These are phyloP conservation scores for Urocyon cinereoargenteus DNA, from an alignment of 2,797 vertebrate genomes.

Conservation along the genomic window DNA sequence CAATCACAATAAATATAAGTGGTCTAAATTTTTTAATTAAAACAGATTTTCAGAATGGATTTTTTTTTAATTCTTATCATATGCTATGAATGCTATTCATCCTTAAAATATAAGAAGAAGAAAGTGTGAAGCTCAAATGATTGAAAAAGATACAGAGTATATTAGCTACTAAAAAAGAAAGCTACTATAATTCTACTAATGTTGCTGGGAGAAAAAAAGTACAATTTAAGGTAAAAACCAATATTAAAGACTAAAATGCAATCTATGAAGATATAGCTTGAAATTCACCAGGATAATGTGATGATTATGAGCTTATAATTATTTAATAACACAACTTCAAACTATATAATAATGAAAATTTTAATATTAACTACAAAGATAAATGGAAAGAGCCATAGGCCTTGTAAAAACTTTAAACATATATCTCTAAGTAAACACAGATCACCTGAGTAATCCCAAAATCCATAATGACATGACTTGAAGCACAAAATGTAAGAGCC, in stretches of 20 bases:
- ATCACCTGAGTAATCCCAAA: not conserved
- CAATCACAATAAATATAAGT: conserved; percentile 4
- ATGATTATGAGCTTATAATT: not conserved
- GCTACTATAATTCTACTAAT: not conserved
- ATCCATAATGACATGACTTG: not conserved
- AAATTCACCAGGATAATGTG: not conserved
- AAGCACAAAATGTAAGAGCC: not conserved
- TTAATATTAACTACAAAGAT: not conserved
- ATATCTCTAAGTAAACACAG: not conserved
- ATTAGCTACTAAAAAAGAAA: not conserved
- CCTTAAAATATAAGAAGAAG: not conserved
- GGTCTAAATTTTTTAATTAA: not conserved
- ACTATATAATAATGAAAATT: not conserved
- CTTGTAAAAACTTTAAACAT: conserved; percentile 6
- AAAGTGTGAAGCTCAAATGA: conserved; percentile 5
- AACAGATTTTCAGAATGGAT: not conserved
- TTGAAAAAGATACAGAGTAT: not conserved
- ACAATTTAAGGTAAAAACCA: not conserved
- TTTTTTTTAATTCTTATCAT: not conserved
- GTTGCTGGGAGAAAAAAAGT: not conserved
- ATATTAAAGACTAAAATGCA: not conserved
- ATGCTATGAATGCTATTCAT: not conserved
- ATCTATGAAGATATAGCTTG: not conserved
- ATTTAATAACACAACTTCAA: not conserved
- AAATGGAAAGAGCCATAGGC: not conserved